Conservation (phyloP, 2,113 vertebrate genomes). For the Progne subis region DNA sequence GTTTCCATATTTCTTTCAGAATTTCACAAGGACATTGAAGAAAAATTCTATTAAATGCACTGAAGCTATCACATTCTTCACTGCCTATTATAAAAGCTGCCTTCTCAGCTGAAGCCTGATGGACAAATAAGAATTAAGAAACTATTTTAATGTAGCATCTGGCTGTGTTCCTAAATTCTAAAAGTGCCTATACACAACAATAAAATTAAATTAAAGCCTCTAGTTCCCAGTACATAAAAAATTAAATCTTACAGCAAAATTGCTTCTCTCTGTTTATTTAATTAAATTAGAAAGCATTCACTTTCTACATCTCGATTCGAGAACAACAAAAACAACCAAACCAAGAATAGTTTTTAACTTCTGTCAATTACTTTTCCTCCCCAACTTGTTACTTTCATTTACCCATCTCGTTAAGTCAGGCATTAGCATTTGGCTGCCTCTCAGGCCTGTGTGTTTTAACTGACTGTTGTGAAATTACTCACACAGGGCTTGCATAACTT, state of each 20-base stretch:
- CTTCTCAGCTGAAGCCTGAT: conserved; percentile 53
- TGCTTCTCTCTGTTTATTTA: conserved; percentile 7
- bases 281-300: conserved; percentile 57
- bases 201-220: conserved; percentile 51
- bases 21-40: conserved; percentile 48
- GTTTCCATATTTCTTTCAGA: conserved; percentile 24
- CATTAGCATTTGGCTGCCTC: not conserved
- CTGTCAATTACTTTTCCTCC: not conserved
- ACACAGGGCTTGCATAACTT: not conserved
- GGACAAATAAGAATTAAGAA: conserved; percentile 52
- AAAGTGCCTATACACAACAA: conserved; percentile 51
- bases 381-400: not conserved
- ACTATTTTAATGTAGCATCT: conserved; percentile 61
- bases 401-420: not conserved
- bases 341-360: not conserved
- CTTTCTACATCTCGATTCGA: not conserved
- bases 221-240: conserved; percentile 36
- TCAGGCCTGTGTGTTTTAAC: not conserved
- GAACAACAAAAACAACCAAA: not conserved
- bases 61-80: conserved; percentile 24
- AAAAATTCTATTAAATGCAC: conserved; percentile 35
- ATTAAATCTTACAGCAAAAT: conserved; percentile 12
- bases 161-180: conserved; percentile 44
- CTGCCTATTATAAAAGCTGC: conserved; percentile 54
- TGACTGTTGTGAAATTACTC: conserved; percentile 20